phyloP scores from a whole-genome alignment of 2,113 vertebrate genomes.

The Peucedramus taeniatus region DNA sequence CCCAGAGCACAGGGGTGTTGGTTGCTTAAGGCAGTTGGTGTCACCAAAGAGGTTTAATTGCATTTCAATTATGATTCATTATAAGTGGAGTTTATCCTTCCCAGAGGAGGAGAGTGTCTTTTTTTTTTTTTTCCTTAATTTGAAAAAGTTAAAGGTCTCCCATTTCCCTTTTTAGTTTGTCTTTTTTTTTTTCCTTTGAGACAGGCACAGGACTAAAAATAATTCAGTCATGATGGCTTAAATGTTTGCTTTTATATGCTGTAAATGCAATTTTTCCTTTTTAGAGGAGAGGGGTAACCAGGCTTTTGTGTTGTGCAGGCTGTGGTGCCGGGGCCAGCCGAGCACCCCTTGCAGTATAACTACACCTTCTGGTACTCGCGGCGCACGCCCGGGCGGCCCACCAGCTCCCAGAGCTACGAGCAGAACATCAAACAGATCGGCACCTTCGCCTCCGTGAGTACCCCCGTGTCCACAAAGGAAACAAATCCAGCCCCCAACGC shows the following conservation, averaged over 20 bases:
- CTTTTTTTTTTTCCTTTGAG: not conserved
- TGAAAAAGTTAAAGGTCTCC: not conserved
- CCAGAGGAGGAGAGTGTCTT: not conserved
- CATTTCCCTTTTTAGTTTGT: not conserved
- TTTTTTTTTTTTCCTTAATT: not conserved
- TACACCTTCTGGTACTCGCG: slow-evolving; percentile 85
- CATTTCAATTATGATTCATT: slow-evolving; percentile 9
- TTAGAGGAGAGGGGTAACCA: not conserved
- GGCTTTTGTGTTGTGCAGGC: slow-evolving; percentile 56
- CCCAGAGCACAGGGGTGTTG: not conserved
- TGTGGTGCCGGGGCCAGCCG: slow-evolving; percentile 80
- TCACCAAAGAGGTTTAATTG: slow-evolving; percentile 19
- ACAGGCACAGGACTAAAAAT: not conserved
- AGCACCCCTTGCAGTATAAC: slow-evolving; percentile 83
- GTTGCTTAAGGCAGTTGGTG: slow-evolving; percentile 18
- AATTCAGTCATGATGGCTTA: not conserved
- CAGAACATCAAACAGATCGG: slow-evolving; percentile 87
- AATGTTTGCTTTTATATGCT: not conserved
- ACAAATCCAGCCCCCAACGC: no score
- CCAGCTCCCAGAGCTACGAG: slow-evolving; percentile 82
- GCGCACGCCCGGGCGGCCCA: slow-evolving; percentile 79
- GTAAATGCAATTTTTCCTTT: not conserved
- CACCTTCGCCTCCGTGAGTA: slow-evolving; percentile 85
- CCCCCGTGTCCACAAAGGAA: not conserved
- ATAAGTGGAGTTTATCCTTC: not conserved